Conservation (phyloP, 64 coral and sea anemone genomes). For the Anthopleura sola region DNA sequence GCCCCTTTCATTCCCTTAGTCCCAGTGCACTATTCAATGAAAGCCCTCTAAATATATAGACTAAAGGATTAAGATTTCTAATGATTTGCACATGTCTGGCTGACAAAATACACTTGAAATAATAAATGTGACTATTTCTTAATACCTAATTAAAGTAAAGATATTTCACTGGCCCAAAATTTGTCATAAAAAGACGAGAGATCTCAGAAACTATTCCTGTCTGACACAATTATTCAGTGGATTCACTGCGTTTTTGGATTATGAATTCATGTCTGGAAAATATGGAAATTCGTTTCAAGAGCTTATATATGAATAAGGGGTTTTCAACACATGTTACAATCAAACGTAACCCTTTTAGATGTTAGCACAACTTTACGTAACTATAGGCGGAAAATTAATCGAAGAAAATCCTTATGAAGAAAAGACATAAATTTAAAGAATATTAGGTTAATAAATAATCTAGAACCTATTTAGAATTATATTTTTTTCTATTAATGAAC, state of each 20-base stretch:
- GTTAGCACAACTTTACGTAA: neutral
- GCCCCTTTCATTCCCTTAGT: too few relatives aligned
- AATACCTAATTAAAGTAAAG: too few relatives aligned
- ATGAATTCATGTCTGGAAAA: neutral
- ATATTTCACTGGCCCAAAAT: too few relatives aligned
- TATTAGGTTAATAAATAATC: neutral
- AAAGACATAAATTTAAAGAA: neutral
- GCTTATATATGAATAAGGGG: neutral
- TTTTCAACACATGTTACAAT: neutral
- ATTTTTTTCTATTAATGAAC: neutral
- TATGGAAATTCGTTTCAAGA: neutral
- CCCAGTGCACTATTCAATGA: too few relatives aligned
- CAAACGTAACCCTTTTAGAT: neutral
- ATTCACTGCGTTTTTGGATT: neutral
- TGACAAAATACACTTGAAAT: too few relatives aligned
- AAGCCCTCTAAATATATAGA: too few relatives aligned
- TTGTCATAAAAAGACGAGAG: too few relatives aligned
- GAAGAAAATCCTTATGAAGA: neutral
- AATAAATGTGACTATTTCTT: too few relatives aligned
- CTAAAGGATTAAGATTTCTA: too few relatives aligned
- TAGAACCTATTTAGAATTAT: neutral
- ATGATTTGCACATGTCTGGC: neutral
- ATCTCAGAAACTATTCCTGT: neutral
- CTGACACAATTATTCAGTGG: neutral
- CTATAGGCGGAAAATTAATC: neutral